Base-by-base conservation (phyloP, 2,888 invertebrate species). In the Stramonita haemastoma region DNA sequence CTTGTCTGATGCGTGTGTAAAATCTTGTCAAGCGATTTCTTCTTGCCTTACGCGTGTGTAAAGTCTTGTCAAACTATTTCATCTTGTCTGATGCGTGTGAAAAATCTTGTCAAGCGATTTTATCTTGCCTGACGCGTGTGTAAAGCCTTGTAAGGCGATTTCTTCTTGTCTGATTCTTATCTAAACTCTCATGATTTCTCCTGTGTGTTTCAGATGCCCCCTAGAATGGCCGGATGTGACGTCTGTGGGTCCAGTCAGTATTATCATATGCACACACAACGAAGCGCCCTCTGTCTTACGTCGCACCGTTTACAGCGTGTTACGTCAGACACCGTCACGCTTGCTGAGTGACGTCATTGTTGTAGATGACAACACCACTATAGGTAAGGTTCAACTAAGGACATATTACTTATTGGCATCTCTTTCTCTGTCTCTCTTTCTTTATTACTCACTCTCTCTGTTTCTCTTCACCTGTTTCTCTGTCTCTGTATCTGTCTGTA, bases 261-360 rank as follows among this genome's bases (percentile, higher is more conserved):
- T 89, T 8, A 70, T 89, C 70, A 89, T 89, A 73, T 89, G 89
- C 56, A 85, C 89, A 32, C 89, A 89, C 85, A 89, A 89, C 85
- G 89, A 89, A 66, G 89, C 89, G 66, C 29, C 84, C 29, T 89
- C 89, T 34, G 89, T 89, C 11, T 70, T 89, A 46, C 89, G 85
- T 6, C 81, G 89, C 26, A 89, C 89, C 13, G 89, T 89, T n/a
- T 56, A 60, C 73, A 89, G 89, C 56, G 89, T 89, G 22, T 15
- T 89, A 11, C 84, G 70, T 46, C 84, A 84, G 36, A 85, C 89
- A 8, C 89, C 89, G 29, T 66, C 84, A 19, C 70, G 70, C 2
- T 36, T 89, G 70, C 66, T 89, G 70, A 66, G 60, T 56, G 89
- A 85, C 46, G 85, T 89, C 70, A 89, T 89, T 32, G 89, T 89